Evolutionary conservation across 1,140 invertebrate genomes (phyloP), one percentile per base, ranked within the genome.

Genomic region (Heliconius hewitsoni): DNA sequence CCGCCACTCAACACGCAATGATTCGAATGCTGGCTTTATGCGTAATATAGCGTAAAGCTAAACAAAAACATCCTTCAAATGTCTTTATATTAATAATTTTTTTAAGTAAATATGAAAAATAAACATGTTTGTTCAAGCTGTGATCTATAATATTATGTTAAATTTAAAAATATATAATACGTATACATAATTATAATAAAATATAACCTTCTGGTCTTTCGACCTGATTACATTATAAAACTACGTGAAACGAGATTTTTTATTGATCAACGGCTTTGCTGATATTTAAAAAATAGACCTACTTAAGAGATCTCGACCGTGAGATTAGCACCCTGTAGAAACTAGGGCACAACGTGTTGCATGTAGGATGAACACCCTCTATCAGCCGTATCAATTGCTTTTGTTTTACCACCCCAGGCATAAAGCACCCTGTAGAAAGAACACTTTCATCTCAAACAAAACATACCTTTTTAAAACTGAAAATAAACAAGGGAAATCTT

Each of bases 321-420:
- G 46, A 73, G 39, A 73, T 81, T 81, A 77, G 23, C 46, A 73
- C 71, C 71, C 74, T 74, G n/a, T 80, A 34, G 74, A 77, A 90
- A 85, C 74, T 88, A 85, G 88, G 88, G 85, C 88, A 80, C 83
- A 85, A 89, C 86, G 84, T 90, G 87, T 89, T 90, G 89, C 88
- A 73, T 73, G 73, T 81, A 66, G 78, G 73, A 77, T 81, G 78
- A 73, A 74, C 82, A 82, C 84, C 82, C 80, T 91, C 82, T 90
- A 88, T 90, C 86, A 85, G 82, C 84, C 75, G 80, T 85, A 87
- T 89, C 87, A 89, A 89, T 91, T 85, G 83, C 77, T 81, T 85
- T 90, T 91, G 87, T 91, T 86, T 81, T 55, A 78, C 74, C 83
- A 76, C 83, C 76, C 79, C 79, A 74, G 73, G 82, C 81, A 82